A percentile compares a stretch with the other conserved stretches of the same genome.
These are phyloP conservation scores for Eueides isabella DNA, from an alignment of 1,140 invertebrate genomes.

Conservation along the genomic window DNA sequence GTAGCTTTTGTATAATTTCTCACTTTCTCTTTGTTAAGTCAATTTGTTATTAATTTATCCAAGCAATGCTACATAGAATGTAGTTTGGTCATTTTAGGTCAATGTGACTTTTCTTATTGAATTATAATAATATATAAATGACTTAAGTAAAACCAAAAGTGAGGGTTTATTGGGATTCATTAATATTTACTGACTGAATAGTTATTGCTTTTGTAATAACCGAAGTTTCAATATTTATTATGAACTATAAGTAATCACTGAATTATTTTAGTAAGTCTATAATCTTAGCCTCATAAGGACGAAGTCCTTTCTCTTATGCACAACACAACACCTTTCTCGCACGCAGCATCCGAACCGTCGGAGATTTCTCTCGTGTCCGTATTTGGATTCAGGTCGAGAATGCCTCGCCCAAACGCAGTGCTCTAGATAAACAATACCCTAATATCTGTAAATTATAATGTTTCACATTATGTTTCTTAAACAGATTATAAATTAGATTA, in stretches of 20 bases:
- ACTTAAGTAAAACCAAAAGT: not conserved
- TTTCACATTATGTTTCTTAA: not conserved
- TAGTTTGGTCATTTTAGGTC: not conserved
- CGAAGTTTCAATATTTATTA: not conserved
- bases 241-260: not conserved
- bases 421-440: constrained; percentile 53
- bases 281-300: constrained; percentile 47
- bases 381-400: constrained; percentile 73
- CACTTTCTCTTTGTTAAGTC: constrained; percentile 12
- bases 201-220: no score
- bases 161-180: no score
- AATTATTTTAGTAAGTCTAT: not conserved
- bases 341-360: constrained; percentile 48
- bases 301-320: constrained; percentile 62
- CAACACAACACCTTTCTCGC: constrained; percentile 38
- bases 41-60: constrained; percentile 5
- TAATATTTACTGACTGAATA: no score
- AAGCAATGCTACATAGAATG: not conserved
- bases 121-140: not conserved
- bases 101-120: not conserved
- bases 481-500: no score
- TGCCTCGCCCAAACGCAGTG: constrained; percentile 65
- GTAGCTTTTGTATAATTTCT: constrained; percentile 4
- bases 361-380: constrained; percentile 76
- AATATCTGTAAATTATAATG: constrained; percentile 14